Base-by-base conservation (phyloP, 2,113 vertebrate species). In the Fulmarus glacialis region DNA sequence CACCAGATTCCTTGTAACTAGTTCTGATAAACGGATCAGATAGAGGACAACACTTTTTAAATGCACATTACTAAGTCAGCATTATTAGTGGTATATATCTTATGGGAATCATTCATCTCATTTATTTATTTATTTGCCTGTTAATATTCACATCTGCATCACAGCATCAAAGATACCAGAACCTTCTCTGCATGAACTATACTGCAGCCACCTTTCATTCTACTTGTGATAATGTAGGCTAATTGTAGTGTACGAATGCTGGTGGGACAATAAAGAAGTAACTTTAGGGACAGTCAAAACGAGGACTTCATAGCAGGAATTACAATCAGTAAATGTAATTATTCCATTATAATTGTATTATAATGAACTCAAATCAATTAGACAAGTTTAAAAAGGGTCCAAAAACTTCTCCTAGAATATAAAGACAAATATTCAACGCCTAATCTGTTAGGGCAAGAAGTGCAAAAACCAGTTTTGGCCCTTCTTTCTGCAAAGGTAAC, bases 361-460 rank as follows among this genome's bases (percentile, higher is more conserved):
- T 0, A 66, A 22, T 32, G 26, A 26, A 89, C 86, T 72, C 23
- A 53, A 77, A 90, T 74, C 36, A 71, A 81, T 59, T 12, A 82
- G 15, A 45, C 6, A 45, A 47, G 32, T 63, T 73, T 66, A 3
- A 53, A 89, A 90, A 66, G 12, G 15, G 68, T 38, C n/a, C 18
- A 80, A 73, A 94, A 89, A 15, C 38, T 70, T 48, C 45, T 85
- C 29, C 26, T 79, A 55, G 18, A 78, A 77, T 12, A 6, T 22
- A 30, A 30, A 86, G 20, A 78, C 2, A 1, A 66, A 62, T 55
- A 71, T n/a, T 56, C 29, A 47, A 45, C 0, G 0, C 60, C 22
- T 89, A 83, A 78, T 6, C 19, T 4, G 0, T 66, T 53, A 56
- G 14, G 70, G 10, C 8, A 83, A 52, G 24, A 84, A 87, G 19